A percentile compares a stretch with the other conserved stretches of the same genome.
Conservation (phyloP, 1,140 invertebrate species). For the Solenopsis fugax region DNA sequence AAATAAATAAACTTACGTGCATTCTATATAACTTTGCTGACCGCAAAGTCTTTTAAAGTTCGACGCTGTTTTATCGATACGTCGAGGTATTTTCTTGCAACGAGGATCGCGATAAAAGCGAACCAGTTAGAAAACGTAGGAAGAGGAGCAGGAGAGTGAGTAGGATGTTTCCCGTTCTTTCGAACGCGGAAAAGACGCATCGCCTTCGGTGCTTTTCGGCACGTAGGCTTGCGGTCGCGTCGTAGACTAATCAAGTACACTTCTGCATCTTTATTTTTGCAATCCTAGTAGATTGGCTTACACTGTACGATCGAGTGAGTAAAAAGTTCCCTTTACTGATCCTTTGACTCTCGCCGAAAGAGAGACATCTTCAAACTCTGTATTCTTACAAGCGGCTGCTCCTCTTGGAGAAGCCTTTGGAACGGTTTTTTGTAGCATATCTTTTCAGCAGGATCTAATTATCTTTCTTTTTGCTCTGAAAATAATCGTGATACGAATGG, state of each 20-base stretch:
- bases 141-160: background rate
- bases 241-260: background rate
- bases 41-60: too few relatives aligned
- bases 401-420: background rate
- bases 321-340: background rate
- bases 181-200: background rate
- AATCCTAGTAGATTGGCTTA: background rate
- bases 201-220: slow-evolving; percentile 13
- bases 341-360: slow-evolving; percentile 10
- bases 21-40: background rate
- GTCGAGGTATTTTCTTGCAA: background rate
- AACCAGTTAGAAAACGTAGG: background rate
- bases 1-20: background rate
- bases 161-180: background rate
- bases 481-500: background rate
- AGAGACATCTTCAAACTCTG: background rate
- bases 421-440: background rate
- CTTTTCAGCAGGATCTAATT: background rate
- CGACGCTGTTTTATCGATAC: too few relatives aligned
- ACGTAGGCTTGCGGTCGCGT: slow-evolving; percentile 30
- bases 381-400: background rate
- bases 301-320: background rate
- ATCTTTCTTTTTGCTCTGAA: background rate
- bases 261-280: slow-evolving; percentile 25
- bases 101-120: background rate